These are phyloP conservation scores for Venusia cambrica DNA, from an alignment of 2,888 invertebrate genomes.

Conservation along the genomic window DNA sequence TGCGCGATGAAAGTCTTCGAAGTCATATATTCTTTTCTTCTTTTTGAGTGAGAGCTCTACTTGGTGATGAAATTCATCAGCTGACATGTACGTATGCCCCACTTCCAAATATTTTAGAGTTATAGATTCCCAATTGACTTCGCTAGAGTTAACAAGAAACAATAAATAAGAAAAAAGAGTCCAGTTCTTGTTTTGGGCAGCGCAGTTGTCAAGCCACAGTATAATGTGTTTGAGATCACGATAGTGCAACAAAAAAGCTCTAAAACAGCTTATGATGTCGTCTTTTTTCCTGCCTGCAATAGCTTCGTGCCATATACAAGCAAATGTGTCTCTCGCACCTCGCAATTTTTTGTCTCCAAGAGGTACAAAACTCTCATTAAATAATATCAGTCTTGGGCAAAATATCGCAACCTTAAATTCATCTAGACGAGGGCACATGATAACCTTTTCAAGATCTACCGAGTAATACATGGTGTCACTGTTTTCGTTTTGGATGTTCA, in stretches of 20 bases:
- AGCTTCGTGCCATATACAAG: conserved; percentile 37
- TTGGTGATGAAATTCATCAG: conserved; percentile 41
- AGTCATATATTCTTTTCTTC: conserved; percentile 25
- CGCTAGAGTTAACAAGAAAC: conserved; percentile 22
- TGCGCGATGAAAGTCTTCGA: conserved; percentile 26
- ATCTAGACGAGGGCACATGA: conserved; percentile 18
- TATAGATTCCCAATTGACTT: conserved; percentile 26
- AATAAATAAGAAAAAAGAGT: conserved; percentile 20
- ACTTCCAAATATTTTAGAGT: conserved; percentile 32
- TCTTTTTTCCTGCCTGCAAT: conserved; percentile 38
- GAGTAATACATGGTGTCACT: conserved; percentile 16
- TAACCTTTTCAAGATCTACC: conserved; percentile 17
- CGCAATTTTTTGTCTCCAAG: too few species aligned
- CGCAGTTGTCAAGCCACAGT: conserved; percentile 32
- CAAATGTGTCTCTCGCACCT: conserved; percentile 2
- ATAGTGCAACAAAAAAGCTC: conserved; percentile 29
- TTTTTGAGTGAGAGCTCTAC: conserved; percentile 36
- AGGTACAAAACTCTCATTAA: conserved; percentile 23
- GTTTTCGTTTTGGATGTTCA: conserved; percentile 14
- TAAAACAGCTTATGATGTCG: conserved; percentile 33
- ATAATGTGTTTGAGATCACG: conserved; percentile 30
- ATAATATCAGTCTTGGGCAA: conserved; percentile 15
- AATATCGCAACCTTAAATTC: conserved; percentile 14
- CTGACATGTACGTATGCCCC: conserved; percentile 29
- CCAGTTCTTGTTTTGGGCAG: conserved; percentile 16